Evolutionary conservation across 2,113 vertebrate species (phyloP).

Genomic region (Buteo buteo): DNA sequence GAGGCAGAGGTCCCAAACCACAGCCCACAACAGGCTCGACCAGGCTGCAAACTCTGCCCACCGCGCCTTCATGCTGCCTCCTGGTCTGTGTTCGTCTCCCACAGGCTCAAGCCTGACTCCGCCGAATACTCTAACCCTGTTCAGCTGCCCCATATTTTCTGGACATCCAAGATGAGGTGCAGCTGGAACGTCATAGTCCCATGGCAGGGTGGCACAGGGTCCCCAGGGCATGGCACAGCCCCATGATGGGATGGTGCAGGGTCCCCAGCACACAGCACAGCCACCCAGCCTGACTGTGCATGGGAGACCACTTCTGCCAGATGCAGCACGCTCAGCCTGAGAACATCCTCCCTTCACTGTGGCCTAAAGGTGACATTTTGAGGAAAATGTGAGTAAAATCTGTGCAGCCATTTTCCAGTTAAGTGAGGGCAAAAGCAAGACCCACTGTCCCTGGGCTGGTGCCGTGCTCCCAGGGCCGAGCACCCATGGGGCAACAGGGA

Average conservation of each 20-base stretch:
- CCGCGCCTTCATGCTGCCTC: background rate
- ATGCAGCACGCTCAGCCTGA: fast-evolving
- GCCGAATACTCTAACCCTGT: background rate
- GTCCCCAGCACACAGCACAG: background rate
- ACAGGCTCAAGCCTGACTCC: background rate
- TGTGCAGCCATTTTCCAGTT: background rate
- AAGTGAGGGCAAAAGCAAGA: background rate
- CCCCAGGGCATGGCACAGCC: background rate
- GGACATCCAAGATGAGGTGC: background rate
- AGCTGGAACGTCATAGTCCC: background rate
- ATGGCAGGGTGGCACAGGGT: background rate
- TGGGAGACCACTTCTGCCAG: background rate
- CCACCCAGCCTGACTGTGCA: background rate
- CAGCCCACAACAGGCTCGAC: fast-evolving
- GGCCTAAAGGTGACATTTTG: background rate
- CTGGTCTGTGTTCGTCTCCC: fast-evolving
- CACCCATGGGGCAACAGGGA: fast-evolving
- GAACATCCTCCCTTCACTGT: background rate
- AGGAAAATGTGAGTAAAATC: background rate
- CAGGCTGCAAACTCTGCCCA: background rate
- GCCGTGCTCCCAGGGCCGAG: fast-evolving
- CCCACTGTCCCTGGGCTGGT: fast-evolving
- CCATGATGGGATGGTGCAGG: no score
- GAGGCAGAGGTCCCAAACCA: background rate
- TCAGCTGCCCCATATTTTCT: background rate